Base-by-base conservation (phyloP, 2,113 vertebrate genomes). In the Alouatta palliata region DNA sequence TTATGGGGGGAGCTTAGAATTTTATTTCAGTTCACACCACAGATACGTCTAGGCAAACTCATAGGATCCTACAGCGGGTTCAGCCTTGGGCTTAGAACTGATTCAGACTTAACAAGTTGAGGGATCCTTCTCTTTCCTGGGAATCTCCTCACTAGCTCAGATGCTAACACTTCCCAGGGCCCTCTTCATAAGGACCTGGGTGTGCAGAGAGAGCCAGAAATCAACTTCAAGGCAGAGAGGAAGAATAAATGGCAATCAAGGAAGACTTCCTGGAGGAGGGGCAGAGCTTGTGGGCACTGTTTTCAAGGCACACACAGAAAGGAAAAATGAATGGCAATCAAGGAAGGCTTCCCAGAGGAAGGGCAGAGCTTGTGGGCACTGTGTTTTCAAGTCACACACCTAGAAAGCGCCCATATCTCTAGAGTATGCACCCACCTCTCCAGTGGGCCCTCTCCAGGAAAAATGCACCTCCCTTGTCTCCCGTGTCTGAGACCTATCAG, bases 331-430 rank as follows among this genome's bases (percentile, higher is more conserved):
- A 64, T 64, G 27, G 61, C 20, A 16, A 8, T 49, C 27, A 17
- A 16, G 40, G n/a, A 85, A 77, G 64, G 4, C 70, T 70, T 88
- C 61, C 0, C 0, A 0, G 9, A 77, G 17, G 43, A 56, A 16
- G 13, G 35, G 30, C 8, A 25, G 40, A 37, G 17, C 64, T 76
- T 35, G 2, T 30, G 32, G 10, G 19, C 4, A 1, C 30, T 13
- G 16, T 13, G 16, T 25, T 20, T 54, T 32, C 45, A 32, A 0
- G 5, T 21, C 8, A 7, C 87, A 45, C 0, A 16, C 32, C 71
- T 87, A 40, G 30, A 35, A 20, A 56, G 9, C 0, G 0, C 47
- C n/a, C 25, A 8, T 2, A n/a, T 3, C 20, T 61, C n/a, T 40
- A 21, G 45, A 43, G 23, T 8, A 1, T 49, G 37, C 7, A 27